phyloP scores from a whole-genome alignment of 2,797 vertebrate species.

The Microcaecilia unicolor region DNA sequence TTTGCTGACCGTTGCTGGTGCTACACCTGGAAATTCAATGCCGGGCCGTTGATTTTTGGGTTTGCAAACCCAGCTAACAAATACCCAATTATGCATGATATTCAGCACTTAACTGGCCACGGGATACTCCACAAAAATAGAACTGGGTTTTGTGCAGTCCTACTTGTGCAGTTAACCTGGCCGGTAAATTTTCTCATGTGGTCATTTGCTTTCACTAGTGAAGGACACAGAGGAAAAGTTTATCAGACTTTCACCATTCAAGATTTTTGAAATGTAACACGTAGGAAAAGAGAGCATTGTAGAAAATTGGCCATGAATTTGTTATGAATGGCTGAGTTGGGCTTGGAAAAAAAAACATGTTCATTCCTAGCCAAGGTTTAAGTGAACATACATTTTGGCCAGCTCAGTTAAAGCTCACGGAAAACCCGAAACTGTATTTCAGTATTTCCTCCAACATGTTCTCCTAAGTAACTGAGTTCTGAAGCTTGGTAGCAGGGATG shows the following conservation, averaged over 20 bases:
- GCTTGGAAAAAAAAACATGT: constrained; percentile 17
- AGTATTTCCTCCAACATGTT: neutral
- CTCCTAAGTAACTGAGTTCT: constrained; percentile 14
- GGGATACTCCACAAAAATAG: no score
- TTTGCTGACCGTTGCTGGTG: no score
- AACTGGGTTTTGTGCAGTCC: no score
- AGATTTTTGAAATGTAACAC: neutral
- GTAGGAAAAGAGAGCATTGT: neutral
- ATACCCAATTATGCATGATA: no score
- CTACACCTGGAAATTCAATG: no score
- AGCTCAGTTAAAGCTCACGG: constrained; percentile 16
- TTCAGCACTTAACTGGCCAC: no score
- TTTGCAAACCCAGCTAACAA: no score
- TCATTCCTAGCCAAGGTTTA: constrained; percentile 17
- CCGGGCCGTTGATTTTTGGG: no score
- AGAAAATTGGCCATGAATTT: neutral
- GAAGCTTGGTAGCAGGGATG: neutral
- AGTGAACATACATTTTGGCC: constrained; percentile 14
- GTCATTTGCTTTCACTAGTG: no score
- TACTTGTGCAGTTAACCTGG: no score
- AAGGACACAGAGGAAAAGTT: no score
- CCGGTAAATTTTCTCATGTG: no score
- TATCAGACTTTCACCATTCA: constrained; percentile 2
- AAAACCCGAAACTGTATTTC: constrained; percentile 18
- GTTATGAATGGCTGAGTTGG: constrained; percentile 9